Conservation (phyloP, 2,797 vertebrate genomes). For the Lagorchestes hirsutus region DNA sequence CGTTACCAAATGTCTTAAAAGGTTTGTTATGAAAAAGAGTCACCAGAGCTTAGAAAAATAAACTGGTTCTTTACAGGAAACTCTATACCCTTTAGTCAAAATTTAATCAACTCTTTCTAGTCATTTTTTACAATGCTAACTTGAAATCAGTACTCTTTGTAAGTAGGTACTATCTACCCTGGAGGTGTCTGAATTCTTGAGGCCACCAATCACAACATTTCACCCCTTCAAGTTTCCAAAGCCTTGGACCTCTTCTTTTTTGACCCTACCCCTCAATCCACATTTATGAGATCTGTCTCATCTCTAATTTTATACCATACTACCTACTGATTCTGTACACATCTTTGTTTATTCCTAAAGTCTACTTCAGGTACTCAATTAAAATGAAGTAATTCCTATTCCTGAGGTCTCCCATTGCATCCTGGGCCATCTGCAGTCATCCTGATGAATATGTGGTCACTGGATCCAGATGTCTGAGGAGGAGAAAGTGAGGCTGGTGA, state of each 20-base stretch:
- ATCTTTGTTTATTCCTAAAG: background rate
- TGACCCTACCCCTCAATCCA: background rate
- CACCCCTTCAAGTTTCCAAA: background rate
- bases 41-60: background rate
- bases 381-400: no score
- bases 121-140: background rate
- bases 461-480: no score
- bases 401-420: no score
- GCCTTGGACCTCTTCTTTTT: background rate
- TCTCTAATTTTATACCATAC: background rate
- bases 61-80: background rate
- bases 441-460: no score
- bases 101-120: background rate
- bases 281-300: background rate
- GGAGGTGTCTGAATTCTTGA: background rate
- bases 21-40: background rate
- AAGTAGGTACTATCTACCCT: background rate
- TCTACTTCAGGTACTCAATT: no score
- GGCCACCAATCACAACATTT: background rate
- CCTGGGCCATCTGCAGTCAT: no score
- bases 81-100: background rate
- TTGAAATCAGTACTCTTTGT: background rate
- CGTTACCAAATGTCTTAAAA: background rate
- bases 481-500: no score
- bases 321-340: background rate